Evolutionary conservation across 2,113 vertebrate species (phyloP).

Genomic region (Copsychus sechellarum): DNA sequence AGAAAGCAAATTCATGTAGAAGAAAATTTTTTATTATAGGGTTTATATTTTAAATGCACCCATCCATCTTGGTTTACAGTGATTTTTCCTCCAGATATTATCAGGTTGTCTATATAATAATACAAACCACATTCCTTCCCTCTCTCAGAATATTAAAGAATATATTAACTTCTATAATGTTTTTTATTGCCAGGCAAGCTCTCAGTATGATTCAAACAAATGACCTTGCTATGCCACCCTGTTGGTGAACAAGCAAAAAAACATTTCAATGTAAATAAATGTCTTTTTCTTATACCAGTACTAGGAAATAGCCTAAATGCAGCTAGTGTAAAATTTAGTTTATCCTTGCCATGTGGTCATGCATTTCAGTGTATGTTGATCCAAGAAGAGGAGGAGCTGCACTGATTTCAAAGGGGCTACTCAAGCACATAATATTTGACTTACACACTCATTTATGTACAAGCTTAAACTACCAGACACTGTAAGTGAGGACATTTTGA

Average conservation of each 20-base stretch:
- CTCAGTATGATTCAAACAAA: neutral
- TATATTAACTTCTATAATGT: constrained; percentile 83
- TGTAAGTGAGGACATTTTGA: neutral
- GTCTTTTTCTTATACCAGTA: neutral
- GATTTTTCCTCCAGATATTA: constrained; percentile 74
- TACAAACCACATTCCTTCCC: constrained; percentile 68
- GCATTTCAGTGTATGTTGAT: neutral
- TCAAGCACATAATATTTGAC: neutral
- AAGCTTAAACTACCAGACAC: neutral
- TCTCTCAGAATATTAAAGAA: constrained; percentile 83
- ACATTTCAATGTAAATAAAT: neutral
- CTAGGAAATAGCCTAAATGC: neutral
- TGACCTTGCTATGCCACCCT: neutral
- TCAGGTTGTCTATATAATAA: constrained; percentile 77
- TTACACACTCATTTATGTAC: neutral
- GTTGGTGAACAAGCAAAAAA: neutral
- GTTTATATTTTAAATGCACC: neutral
- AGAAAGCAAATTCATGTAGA: neutral
- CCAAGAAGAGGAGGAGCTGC: neutral
- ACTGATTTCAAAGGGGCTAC: neutral
- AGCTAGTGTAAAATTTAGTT: neutral
- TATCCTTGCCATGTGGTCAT: neutral
- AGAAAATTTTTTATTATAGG: neutral
- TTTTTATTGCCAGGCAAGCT: constrained; percentile 78
- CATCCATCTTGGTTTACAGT: neutral